These are phyloP conservation scores for Lamellibrachia columna DNA, from an alignment of 2,888 invertebrate genomes.

Conservation along the genomic window DNA sequence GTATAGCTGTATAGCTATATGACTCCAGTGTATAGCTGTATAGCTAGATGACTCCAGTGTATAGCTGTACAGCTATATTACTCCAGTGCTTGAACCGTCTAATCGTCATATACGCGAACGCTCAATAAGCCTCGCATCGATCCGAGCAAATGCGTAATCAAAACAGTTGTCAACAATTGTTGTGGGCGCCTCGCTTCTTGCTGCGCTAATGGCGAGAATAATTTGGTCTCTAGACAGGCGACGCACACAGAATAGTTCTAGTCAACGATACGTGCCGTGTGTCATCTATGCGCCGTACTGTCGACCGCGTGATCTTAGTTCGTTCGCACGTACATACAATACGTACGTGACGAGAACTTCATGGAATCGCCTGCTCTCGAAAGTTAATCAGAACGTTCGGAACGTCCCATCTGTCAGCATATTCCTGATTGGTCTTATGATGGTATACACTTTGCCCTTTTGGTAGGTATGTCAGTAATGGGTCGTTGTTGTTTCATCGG, in stretches of 20 bases:
- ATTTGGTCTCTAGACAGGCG: neutral
- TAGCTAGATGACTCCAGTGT: neutral
- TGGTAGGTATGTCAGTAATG: no score
- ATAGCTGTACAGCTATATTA: neutral
- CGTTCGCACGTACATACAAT: neutral
- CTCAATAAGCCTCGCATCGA: neutral
- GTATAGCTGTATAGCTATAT: neutral
- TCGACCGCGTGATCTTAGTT: neutral
- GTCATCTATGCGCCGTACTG: neutral
- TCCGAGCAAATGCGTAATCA: neutral
- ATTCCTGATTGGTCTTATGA: neutral
- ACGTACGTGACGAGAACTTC: neutral
- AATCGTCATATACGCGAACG: neutral
- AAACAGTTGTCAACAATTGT: neutral
- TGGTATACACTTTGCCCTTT: no score
- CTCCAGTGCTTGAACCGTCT: neutral
- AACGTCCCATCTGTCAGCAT: no score
- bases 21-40: neutral
- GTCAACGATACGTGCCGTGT: neutral
- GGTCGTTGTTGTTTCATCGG: neutral
- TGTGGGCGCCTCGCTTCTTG: neutral
- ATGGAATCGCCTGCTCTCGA: neutral
- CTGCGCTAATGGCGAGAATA: neutral
- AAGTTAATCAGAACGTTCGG: no score
- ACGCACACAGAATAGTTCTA: neutral